phyloP scores from a whole-genome alignment of 2,113 vertebrate genomes.

The Ellobius talpinus region DNA sequence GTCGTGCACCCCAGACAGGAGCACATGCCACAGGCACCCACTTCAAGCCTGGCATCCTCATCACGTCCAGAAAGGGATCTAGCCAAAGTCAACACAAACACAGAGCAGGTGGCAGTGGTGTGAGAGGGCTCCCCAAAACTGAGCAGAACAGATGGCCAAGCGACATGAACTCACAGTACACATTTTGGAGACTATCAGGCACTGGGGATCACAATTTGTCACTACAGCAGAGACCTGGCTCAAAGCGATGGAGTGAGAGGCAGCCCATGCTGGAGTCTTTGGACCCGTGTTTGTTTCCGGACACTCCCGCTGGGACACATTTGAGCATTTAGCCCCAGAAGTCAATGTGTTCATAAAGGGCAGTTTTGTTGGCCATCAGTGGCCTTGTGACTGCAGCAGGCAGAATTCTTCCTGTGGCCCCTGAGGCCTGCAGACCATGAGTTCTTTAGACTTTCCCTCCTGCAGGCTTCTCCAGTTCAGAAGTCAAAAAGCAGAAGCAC shows the following conservation, averaged over 20 bases:
- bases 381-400: background rate
- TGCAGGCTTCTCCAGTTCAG: background rate
- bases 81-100: background rate
- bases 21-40: background rate
- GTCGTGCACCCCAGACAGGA: background rate
- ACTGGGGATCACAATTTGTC: background rate
- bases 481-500: background rate
- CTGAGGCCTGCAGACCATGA: background rate
- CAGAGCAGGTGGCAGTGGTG: background rate
- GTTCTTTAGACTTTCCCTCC: background rate
- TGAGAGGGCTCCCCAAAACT: background rate
- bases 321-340: background rate
- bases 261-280: background rate
- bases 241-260: background rate
- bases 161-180: background rate
- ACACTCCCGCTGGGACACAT: background rate
- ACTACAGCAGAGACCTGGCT: background rate
- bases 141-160: background rate
- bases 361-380: background rate
- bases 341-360: constrained; percentile 17
- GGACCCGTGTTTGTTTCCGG: background rate
- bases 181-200: background rate
- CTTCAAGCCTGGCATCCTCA: background rate
- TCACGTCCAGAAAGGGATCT: background rate
- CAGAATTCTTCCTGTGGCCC: background rate